These are phyloP conservation scores for Enteromius thamalakanensis DNA, from an alignment of 2,797 vertebrate species.

Conservation along the genomic window DNA sequence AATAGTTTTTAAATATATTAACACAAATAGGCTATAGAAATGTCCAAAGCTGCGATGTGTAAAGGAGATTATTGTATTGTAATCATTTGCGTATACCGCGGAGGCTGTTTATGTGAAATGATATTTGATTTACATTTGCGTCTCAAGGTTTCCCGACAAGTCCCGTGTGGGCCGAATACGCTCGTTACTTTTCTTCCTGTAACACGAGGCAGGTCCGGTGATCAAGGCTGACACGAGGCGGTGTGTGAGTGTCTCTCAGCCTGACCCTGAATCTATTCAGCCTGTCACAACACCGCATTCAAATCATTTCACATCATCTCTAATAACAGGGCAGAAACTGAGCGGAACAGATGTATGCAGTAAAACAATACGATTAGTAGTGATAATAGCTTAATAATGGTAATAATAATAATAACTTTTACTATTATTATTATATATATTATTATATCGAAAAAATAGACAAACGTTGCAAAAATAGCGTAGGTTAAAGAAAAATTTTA, in stretches of 20 bases:
- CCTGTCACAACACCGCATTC: slow-evolving; percentile 53
- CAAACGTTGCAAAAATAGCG: not conserved
- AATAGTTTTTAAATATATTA: not conserved
- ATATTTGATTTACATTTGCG: slow-evolving; percentile 16
- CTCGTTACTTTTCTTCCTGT: slow-evolving; percentile 14
- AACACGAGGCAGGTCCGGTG: slow-evolving; percentile 33
- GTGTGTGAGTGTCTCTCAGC: slow-evolving; percentile 9
- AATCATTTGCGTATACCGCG: not conserved
- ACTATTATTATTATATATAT: not conserved
- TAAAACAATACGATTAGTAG: slow-evolving; percentile 1
- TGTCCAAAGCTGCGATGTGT: not conserved
- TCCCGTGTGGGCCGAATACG: not conserved
- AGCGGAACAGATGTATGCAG: not conserved
- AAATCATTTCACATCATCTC: slow-evolving; percentile 31
- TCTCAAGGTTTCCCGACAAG: not conserved
- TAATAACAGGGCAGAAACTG: slow-evolving; percentile 7
- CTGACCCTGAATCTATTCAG: slow-evolving; percentile 57
- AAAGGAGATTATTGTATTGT: not conserved
- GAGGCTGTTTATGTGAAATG: not conserved
- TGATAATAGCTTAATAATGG: not conserved
- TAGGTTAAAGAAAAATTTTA: not conserved
- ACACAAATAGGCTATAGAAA: not conserved
- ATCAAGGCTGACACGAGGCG: slow-evolving; percentile 44
- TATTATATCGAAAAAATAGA: not conserved
- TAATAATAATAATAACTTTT: not conserved